A percentile compares a stretch with the other conserved stretches of the same genome.
Evolutionary conservation across 2,113 vertebrate genomes (phyloP).

Genomic region (Chroicocephalus ridibundus): DNA sequence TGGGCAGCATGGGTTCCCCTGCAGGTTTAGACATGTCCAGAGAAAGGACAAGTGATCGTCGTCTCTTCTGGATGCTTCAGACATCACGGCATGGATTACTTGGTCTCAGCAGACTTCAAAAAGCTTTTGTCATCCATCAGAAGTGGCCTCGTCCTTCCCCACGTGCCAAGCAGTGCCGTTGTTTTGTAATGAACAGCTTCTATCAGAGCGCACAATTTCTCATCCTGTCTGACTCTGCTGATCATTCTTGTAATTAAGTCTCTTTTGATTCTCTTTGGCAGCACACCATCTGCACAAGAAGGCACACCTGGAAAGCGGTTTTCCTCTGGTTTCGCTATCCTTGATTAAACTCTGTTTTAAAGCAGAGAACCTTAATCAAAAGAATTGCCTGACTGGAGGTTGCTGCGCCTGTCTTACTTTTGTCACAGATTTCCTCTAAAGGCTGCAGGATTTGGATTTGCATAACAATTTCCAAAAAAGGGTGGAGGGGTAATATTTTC

Average conservation of each 20-base stretch:
- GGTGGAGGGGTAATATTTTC: background rate
- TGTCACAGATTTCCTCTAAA: constrained; percentile 14
- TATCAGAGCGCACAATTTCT: constrained; percentile 47
- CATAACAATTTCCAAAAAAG: background rate
- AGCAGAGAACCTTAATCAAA: constrained; percentile 57
- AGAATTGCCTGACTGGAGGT: constrained; percentile 21
- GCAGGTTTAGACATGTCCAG: background rate
- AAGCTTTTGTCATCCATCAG: constrained; percentile 8
- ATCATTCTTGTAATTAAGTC: constrained; percentile 63
- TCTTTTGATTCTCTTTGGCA: constrained; percentile 60
- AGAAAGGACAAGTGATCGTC: background rate
- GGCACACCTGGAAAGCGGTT: constrained; percentile 55
- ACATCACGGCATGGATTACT: background rate
- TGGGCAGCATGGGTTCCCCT: background rate
- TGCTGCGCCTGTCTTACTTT: background rate
- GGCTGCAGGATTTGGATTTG: constrained; percentile 16
- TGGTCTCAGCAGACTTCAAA: background rate
- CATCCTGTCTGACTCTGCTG: constrained; percentile 32
- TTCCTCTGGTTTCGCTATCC: constrained; percentile 48
- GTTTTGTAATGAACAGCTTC: constrained; percentile 59
- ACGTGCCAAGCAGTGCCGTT: background rate
- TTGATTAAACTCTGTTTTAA: constrained; percentile 67
- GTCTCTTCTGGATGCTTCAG: background rate
- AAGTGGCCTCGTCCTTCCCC: background rate
- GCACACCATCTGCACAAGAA: constrained; percentile 59